phyloP scores from a whole-genome alignment of 2,888 invertebrate genomes.

The Bimastos eiseni region DNA sequence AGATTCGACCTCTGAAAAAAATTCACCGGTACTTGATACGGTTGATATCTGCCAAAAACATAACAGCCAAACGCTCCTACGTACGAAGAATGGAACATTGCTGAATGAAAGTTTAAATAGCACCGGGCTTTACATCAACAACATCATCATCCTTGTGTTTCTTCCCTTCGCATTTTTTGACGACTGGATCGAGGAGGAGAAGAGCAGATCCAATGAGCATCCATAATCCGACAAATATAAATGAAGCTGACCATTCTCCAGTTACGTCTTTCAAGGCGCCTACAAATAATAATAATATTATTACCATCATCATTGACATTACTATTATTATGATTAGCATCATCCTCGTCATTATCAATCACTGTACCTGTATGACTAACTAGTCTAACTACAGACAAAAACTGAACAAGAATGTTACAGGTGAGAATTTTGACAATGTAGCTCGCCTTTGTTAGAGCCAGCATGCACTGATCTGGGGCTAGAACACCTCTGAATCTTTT shows the following conservation, averaged over 20 bases:
- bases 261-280: not conserved
- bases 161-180: not conserved
- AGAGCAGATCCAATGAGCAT: conserved; percentile 16
- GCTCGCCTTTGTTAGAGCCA: no score
- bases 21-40: not conserved
- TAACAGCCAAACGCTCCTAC: no score
- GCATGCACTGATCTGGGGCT: no score
- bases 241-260: conserved; percentile 7
- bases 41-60: not conserved
- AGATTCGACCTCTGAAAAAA: not conserved
- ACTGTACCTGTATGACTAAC: no score
- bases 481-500: no score
- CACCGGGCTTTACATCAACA: not conserved
- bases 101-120: not conserved
- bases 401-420: no score
- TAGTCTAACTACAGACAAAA: no score
- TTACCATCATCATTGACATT: not conserved
- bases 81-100: no score
- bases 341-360: no score
- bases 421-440: no score
- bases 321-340: not conserved
- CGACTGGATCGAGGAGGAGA: conserved; percentile 25
- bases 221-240: not conserved
- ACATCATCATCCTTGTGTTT: not conserved
- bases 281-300: not conserved